Evolutionary conservation across 2,113 vertebrate genomes (phyloP).

Genomic region (Pongo abelii): DNA sequence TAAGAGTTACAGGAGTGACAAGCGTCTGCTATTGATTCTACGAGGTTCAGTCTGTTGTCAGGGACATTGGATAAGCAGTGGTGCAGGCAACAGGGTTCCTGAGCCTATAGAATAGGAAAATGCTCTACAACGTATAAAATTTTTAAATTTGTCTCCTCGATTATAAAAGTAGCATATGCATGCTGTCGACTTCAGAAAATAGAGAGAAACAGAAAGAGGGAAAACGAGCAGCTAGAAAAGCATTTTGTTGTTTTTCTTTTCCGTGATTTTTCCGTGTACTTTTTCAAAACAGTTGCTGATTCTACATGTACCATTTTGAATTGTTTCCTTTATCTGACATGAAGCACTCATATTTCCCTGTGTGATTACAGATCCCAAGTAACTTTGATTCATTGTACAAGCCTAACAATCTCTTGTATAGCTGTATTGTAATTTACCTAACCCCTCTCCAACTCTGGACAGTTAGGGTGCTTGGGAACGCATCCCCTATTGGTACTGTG

Average conservation of each 20-base stretch:
- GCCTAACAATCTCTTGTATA: neutral
- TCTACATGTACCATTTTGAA: neutral
- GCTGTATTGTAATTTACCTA: neutral
- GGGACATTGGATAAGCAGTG: neutral
- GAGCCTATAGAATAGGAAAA: neutral
- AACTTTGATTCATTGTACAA: neutral
- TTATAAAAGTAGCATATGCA: neutral
- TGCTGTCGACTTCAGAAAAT: neutral
- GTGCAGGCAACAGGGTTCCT: neutral
- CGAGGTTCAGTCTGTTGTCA: neutral
- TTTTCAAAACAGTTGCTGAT: neutral
- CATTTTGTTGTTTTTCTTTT: neutral
- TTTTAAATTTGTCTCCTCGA: neutral
- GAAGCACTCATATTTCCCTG: neutral
- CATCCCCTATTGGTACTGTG: neutral
- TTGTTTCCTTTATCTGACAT: neutral
- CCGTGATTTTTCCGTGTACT: neutral
- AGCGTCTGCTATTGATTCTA: neutral
- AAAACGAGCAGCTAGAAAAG: neutral
- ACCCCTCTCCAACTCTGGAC: neutral
- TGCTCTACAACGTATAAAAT: neutral
- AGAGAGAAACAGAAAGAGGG: neutral
- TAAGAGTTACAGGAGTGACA: neutral
- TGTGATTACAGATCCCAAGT: neutral
- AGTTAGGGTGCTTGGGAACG: neutral